Evolutionary conservation across 2,113 vertebrate species (phyloP).

Genomic region (Clarias magur): DNA sequence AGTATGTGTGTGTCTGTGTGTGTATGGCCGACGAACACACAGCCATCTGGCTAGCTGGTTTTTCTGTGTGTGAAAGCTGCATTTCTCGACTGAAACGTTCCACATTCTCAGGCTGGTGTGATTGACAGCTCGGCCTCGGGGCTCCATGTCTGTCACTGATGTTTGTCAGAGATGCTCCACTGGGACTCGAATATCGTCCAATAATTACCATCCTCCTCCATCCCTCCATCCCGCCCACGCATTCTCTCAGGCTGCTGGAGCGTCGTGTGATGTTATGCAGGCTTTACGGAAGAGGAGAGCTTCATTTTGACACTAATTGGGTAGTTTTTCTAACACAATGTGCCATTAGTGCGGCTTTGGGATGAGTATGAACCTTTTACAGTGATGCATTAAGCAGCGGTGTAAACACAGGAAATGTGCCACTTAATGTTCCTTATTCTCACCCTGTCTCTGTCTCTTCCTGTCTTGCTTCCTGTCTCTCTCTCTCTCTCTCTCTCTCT

Average conservation of each 20-base stretch:
- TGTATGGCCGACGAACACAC: slow-evolving; percentile 30
- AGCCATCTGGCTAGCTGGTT: slow-evolving; percentile 52
- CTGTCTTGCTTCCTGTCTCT: not conserved
- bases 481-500: not conserved
- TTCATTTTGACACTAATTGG: slow-evolving; percentile 51
- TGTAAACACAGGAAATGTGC: slow-evolving; percentile 26
- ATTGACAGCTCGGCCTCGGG: slow-evolving; percentile 70
- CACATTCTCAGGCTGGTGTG: slow-evolving; percentile 56
- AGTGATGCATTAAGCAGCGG: slow-evolving; percentile 39
- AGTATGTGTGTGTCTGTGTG: slow-evolving; percentile 10
- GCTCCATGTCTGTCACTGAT: slow-evolving; percentile 63
- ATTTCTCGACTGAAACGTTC: slow-evolving; percentile 55
- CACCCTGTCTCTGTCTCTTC: not conserved
- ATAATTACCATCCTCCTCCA: slow-evolving; percentile 63
- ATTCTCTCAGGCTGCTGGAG: slow-evolving; percentile 32
- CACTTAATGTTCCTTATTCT: slow-evolving; percentile 4
- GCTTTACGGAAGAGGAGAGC: slow-evolving; percentile 43
- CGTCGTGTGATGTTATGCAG: slow-evolving; percentile 32
- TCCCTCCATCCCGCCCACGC: slow-evolving; percentile 33
- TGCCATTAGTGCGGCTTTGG: slow-evolving; percentile 41
- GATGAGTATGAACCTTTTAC: slow-evolving; percentile 26
- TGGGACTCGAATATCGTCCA: slow-evolving; percentile 63
- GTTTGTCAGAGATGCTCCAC: slow-evolving; percentile 63
- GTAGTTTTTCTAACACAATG: slow-evolving; percentile 56
- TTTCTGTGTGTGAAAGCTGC: slow-evolving; percentile 55